These are phyloP conservation scores for Electrophaes corylata DNA, from an alignment of 2,888 invertebrate species.

Conservation along the genomic window DNA sequence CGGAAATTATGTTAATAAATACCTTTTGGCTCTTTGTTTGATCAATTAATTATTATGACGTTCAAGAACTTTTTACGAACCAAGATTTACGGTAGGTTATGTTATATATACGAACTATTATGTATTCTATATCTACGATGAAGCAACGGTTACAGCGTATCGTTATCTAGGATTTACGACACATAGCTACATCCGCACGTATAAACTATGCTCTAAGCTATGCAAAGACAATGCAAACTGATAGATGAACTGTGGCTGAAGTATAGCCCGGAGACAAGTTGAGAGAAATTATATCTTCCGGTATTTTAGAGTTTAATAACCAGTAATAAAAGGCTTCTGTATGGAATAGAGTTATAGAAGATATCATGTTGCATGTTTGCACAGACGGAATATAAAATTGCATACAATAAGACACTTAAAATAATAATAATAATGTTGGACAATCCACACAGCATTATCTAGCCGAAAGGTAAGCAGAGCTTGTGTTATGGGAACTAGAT, in stretches of 20 bases:
- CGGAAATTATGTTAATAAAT: too few species aligned
- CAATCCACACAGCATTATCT: too few species aligned
- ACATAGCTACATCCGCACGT: constrained; percentile 14
- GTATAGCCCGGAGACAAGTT: constrained; percentile 11
- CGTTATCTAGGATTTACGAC: constrained; percentile 34
- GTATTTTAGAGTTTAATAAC: neutral
- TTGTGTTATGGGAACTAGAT: too few species aligned
- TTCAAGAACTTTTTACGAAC: neutral
- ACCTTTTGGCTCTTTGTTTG: too few species aligned
- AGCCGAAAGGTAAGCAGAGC: too few species aligned
- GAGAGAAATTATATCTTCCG: constrained; percentile 17
- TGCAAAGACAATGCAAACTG: constrained; percentile 4
- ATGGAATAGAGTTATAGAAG: neutral
- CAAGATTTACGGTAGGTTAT: constrained; percentile 11
- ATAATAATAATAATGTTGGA: too few species aligned
- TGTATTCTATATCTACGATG: constrained; percentile 21
- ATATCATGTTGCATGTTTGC: too few species aligned
- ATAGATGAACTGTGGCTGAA: constrained; percentile 1
- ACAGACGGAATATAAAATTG: too few species aligned
- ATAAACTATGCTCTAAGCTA: neutral
- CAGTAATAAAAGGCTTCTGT: neutral
- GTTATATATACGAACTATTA: constrained; percentile 4
- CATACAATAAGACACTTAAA: too few species aligned
- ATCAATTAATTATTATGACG: neutral
- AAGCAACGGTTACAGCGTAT: constrained; percentile 30